Base-by-base conservation (phyloP, 1,140 invertebrate genomes). In the Lethocerus indicus region DNA sequence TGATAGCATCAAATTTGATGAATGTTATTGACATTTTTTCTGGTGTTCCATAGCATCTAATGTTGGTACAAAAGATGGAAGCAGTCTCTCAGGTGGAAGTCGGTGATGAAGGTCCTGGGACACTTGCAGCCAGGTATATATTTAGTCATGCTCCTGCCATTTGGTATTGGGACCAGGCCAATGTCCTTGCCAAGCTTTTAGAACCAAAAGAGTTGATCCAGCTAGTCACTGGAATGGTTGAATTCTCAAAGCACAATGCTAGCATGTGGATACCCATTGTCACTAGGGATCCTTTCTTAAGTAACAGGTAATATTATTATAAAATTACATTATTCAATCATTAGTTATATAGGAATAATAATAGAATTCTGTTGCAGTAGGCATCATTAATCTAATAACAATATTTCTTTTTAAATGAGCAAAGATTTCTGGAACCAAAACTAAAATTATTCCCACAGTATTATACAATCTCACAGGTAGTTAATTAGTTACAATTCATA, bases 51-150 rank as follows among this genome's bases (percentile, higher is more conserved):
- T 35, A 50, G 49, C 44, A 39, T 26, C 16, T 41, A 28, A 16
- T 53, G 7, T 13, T 53, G 23, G 27, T 53, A 14, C 52, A 53
- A 27, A 53, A 53, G 42, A 44, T 50, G 13, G 14, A 43, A 21
- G 52, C 52, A 20, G 48, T 53, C 13, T 23, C 52, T 26, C 47
- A 50, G 25, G 41, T 53, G n/a, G 52, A 53, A 36, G 52, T 50
- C 32, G 52, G 52, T 35, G n/a, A n/a, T 14, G 47, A 53, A 25
- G 52, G 52, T 7, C 52, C 52, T 29, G 52, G 52, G 1, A 46
- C 48, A n/a, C 52, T 40, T 24, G 47, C 36, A 16, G 52, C 52
- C 1, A 24, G 52, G 5, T 49, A 49, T 20, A 14, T 53, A 2
- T 29, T 53, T 3, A 13, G 2, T 7, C 32, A 37, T 21, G 28